Percentiles rank a stretch among this genome's conserved stretches.
These are phyloP conservation scores for Drosophila birchii DNA, from an alignment of 2,888 invertebrate genomes.

Conservation along the genomic window DNA sequence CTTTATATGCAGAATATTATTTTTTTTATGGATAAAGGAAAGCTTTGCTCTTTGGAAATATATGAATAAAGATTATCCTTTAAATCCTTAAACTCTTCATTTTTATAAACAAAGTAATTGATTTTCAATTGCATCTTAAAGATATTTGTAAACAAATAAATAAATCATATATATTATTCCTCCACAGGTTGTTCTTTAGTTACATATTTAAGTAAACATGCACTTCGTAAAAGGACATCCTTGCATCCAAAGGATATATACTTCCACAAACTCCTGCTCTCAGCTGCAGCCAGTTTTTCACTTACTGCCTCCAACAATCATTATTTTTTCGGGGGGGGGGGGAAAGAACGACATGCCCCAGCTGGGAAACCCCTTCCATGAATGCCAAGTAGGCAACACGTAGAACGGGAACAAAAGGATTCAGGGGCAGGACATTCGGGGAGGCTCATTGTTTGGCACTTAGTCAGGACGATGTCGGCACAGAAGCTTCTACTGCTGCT, in stretches of 20 bases:
- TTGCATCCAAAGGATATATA: background rate
- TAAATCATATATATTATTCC: background rate
- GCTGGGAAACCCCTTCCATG: conserved; percentile 27
- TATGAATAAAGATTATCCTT: too few species aligned
- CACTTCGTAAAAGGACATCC: background rate
- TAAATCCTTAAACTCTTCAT: too few species aligned
- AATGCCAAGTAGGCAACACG: conserved; percentile 37
- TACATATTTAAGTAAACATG: background rate
- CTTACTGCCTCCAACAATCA: conserved; percentile 13
- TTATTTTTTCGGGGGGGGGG: conserved; percentile 18
- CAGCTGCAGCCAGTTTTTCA: conserved; percentile 29
- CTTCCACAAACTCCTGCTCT: background rate
- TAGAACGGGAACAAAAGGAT: conserved; percentile 22
- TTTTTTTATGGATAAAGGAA: too few species aligned
- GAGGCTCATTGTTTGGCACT: conserved; percentile 74
- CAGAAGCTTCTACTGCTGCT: conserved; percentile 30
- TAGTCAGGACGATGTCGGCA: conserved; percentile 60
- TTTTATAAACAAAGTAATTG: background rate
- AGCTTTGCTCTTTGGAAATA: too few species aligned
- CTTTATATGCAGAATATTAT: too few species aligned
- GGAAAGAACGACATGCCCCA: background rate
- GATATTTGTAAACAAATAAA: background rate
- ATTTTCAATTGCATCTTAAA: background rate
- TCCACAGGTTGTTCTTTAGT: background rate
- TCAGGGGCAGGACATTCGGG: conserved; percentile 46